These are phyloP conservation scores for Paramisgurnus dabryanus DNA, from an alignment of 2,113 vertebrate species.

Conservation along the genomic window DNA sequence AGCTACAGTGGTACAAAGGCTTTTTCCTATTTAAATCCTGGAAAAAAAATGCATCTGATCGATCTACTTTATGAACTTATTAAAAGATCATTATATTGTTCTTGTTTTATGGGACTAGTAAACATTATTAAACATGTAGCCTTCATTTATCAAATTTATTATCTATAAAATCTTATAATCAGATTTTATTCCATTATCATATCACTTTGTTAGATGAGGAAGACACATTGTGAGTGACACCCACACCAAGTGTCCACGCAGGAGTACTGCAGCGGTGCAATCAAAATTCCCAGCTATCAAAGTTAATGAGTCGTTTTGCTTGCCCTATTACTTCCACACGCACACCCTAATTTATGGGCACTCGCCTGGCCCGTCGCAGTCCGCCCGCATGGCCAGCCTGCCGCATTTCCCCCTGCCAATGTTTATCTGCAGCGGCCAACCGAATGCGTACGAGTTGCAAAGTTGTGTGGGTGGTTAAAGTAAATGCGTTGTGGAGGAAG, in stretches of 20 bases:
- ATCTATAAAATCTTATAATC: too few species aligned
- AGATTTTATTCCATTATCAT: too few species aligned
- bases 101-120: too few species aligned
- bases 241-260: not conserved
- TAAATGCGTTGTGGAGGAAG: constrained; percentile 7
- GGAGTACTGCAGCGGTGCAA: not conserved
- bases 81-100: too few species aligned
- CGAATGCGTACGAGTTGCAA: constrained; percentile 10
- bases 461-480: constrained; percentile 21
- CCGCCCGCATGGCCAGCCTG: constrained; percentile 20
- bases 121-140: too few species aligned
- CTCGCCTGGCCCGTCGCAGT: constrained; percentile 24
- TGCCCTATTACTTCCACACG: constrained; percentile 34
- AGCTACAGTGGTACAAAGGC: not conserved
- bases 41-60: not conserved
- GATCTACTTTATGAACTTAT: too few species aligned
- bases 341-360: constrained; percentile 29
- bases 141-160: too few species aligned
- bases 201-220: too few species aligned
- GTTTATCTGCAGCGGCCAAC: constrained; percentile 24
- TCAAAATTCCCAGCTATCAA: constrained; percentile 2
- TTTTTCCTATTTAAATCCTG: not conserved
- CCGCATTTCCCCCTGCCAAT: not conserved
- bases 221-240: not conserved
- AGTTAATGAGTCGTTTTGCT: constrained; percentile 36